Conservation (phyloP, 2,797 vertebrate species). For the Leptoclinus maculatus region DNA sequence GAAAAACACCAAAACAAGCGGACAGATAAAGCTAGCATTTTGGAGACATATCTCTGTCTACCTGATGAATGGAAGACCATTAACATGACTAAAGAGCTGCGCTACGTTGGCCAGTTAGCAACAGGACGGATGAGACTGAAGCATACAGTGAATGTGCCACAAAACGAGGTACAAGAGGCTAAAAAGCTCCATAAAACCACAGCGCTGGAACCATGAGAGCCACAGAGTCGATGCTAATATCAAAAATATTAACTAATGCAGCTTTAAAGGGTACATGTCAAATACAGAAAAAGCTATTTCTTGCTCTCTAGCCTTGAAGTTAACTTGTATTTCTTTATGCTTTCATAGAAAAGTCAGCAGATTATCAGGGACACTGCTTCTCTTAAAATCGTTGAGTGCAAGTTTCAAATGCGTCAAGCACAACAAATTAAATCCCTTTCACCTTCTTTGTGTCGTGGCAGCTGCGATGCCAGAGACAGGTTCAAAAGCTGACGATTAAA, state of each 20-base stretch:
- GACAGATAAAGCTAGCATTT: background rate
- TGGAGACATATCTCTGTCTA: background rate
- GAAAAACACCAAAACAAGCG: background rate
- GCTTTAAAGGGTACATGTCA: background rate
- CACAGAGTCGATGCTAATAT: background rate
- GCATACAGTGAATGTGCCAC: background rate
- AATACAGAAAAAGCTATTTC: accelerated
- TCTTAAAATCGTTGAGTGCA: constrained; percentile 15
- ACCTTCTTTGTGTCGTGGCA: constrained; percentile 14
- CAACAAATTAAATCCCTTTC: constrained; percentile 32
- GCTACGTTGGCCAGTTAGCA: background rate
- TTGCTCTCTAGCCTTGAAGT: background rate
- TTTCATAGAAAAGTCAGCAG: constrained; percentile 14
- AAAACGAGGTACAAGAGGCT: background rate
- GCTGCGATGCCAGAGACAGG: constrained; percentile 40
- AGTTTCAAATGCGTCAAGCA: constrained; percentile 27
- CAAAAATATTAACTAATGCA: background rate
- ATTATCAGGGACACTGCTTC: constrained; percentile 16
- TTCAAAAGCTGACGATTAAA: constrained; percentile 24
- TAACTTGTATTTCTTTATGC: background rate
- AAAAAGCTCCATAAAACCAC: background rate
- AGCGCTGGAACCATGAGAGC: background rate
- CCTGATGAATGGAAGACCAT: background rate
- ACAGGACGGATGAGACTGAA: background rate
- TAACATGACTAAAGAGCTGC: background rate